Conservation (phyloP, 2,888 invertebrate genomes). For the Watsonalla binaria region DNA sequence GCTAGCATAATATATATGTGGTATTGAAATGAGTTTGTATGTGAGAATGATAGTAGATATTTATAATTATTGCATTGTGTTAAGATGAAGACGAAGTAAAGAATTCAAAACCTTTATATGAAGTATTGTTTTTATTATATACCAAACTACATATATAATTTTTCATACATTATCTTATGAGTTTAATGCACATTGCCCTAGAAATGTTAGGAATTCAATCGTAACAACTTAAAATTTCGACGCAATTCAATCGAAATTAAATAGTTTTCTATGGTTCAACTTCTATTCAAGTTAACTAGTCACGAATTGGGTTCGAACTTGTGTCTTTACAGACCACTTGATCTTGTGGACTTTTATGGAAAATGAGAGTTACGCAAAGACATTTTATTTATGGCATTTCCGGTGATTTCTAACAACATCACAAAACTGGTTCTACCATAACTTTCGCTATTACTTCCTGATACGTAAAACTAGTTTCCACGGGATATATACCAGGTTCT, state of each 20-base stretch:
- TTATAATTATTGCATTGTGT: no score
- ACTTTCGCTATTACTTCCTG: constrained; percentile 1
- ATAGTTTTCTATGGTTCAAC: constrained; percentile 23
- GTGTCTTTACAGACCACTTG: constrained; percentile 9
- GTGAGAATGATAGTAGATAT: no score
- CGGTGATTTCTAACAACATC: constrained; percentile 16
- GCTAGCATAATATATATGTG: no score
- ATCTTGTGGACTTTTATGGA: constrained; percentile 12
- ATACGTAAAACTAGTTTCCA: not conserved
- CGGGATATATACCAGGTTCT: no score
- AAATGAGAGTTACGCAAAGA: constrained; percentile 16
- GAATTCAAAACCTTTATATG: no score
- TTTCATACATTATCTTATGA: no score
- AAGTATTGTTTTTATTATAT: no score
- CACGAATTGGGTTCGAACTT: constrained; percentile 24
- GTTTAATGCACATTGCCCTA: no score
- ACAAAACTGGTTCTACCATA: constrained; percentile 10
- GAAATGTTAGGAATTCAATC: not conserved
- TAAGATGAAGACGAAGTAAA: no score
- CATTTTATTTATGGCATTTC: constrained; percentile 20
- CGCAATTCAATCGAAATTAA: constrained; percentile 30
- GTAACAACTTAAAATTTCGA: constrained; percentile 6
- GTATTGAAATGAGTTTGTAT: no score
- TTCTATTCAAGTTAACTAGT: constrained; percentile 19
- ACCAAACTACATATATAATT: no score